Evolutionary conservation across 1,140 invertebrate genomes (phyloP).

Genomic region (Asbolus verrucosus): DNA sequence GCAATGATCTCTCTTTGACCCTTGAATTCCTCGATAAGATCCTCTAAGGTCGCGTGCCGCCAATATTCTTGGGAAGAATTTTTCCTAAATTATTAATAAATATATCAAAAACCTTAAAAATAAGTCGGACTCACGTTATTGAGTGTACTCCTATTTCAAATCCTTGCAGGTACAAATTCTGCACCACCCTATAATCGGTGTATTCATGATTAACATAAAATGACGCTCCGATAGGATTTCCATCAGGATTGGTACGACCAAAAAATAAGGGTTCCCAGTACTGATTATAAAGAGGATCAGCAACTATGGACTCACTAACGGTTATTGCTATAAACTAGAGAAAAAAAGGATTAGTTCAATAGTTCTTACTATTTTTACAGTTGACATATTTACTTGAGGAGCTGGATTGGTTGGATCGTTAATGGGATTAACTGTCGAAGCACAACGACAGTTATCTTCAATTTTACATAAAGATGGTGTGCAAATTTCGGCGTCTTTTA

Average conservation of each 20-base stretch:
- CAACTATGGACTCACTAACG: constrained; percentile 79
- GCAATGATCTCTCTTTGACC: constrained; percentile 56
- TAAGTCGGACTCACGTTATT: constrained; percentile 66
- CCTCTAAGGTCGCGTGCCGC: constrained; percentile 48
- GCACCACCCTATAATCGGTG: constrained; percentile 74
- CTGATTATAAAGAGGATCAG: constrained; percentile 70
- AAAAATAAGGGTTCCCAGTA: constrained; percentile 73
- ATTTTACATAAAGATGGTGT: no score
- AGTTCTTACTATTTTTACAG: no score
- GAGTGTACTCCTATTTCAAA: constrained; percentile 79
- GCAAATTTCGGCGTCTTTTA: no score
- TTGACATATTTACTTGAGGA: constrained; percentile 58
- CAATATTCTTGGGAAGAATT: constrained; percentile 70
- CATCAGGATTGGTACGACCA: constrained; percentile 72
- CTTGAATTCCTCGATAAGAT: constrained; percentile 54
- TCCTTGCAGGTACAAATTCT: constrained; percentile 73
- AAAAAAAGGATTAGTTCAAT: no score
- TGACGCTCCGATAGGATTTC: constrained; percentile 72
- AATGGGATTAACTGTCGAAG: constrained; percentile 43
- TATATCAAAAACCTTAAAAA: constrained; percentile 41
- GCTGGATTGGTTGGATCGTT: constrained; percentile 2
- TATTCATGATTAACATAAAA: constrained; percentile 80
- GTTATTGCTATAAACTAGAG: constrained; percentile 74
- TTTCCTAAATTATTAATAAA: constrained; percentile 75
- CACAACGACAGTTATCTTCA: constrained; percentile 52